phyloP scores from a whole-genome alignment of 2,888 invertebrate genomes.

The Yponomeuta cagnagella region DNA sequence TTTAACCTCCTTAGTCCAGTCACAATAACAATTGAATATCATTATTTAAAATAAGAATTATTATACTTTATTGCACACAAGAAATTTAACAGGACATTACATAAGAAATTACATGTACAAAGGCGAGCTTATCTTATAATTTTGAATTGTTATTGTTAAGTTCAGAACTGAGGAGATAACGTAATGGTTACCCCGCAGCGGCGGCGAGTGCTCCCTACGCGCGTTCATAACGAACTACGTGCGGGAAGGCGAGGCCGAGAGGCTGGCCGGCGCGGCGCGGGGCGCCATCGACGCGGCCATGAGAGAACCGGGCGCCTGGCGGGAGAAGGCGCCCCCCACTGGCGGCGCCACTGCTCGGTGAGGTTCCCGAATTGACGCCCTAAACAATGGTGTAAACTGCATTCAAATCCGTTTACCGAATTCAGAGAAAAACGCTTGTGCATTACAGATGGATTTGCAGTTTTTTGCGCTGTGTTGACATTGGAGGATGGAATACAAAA shows the following conservation, averaged over 20 bases:
- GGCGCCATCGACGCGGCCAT: slow-evolving; percentile 76
- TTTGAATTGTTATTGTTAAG: no score
- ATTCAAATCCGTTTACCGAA: background rate
- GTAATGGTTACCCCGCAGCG: background rate
- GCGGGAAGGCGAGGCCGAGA: slow-evolving; percentile 88
- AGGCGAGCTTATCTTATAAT: no score
- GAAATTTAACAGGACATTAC: no score
- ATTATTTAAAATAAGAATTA: no score
- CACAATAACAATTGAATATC: no score
- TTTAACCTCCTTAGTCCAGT: no score
- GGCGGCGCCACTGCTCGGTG: slow-evolving; percentile 13
- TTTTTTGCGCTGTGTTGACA: no score
- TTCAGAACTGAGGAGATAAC: background rate
- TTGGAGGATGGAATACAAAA: no score
- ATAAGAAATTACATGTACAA: no score
- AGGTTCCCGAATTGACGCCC: background rate
- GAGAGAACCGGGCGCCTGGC: slow-evolving; percentile 84
- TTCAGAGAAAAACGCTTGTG: no score
- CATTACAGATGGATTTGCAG: no score
- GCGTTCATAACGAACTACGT: slow-evolving; percentile 92
- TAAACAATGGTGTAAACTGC: background rate
- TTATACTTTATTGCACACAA: no score
- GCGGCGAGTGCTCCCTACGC: slow-evolving; percentile 82
- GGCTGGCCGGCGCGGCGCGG: slow-evolving; percentile 52
- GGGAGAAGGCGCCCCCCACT: slow-evolving; percentile 79